Conservation (phyloP, 1,140 invertebrate genomes). For the Drosophila willistoni region DNA sequence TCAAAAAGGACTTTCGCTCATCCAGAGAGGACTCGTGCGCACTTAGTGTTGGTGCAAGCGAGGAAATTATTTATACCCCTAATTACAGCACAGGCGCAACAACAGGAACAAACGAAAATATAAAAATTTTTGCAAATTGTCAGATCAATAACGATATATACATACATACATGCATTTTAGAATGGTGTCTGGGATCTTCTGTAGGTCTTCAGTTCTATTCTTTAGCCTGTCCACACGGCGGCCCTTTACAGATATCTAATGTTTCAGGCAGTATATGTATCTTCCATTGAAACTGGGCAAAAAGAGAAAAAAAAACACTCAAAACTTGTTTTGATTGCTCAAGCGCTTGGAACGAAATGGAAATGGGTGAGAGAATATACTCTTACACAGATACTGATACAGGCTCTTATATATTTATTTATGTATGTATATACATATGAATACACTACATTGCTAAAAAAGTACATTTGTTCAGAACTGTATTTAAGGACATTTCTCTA, state of each 20-base stretch:
- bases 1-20: background rate
- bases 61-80: background rate
- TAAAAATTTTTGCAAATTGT: background rate
- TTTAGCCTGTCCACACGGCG: too few species aligned
- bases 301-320: conserved; percentile 21
- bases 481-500: background rate
- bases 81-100: conserved; percentile 7
- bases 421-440: conserved; percentile 3
- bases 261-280: conserved; percentile 6
- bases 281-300: conserved; percentile 7
- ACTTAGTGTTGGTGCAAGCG: background rate
- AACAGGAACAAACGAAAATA: background rate
- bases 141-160: too few species aligned
- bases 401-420: background rate
- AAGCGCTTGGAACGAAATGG: conserved; percentile 39
- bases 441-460: background rate
- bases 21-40: background rate
- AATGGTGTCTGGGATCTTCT: too few species aligned
- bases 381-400: conserved; percentile 40
- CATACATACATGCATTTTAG: too few species aligned
- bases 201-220: background rate
- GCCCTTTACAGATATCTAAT: background rate
- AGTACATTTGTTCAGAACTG: background rate
- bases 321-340: conserved; percentile 45
- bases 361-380: conserved; percentile 30